Base-by-base conservation (phyloP, 2,888 invertebrate genomes). In the Meteorus colon region DNA sequence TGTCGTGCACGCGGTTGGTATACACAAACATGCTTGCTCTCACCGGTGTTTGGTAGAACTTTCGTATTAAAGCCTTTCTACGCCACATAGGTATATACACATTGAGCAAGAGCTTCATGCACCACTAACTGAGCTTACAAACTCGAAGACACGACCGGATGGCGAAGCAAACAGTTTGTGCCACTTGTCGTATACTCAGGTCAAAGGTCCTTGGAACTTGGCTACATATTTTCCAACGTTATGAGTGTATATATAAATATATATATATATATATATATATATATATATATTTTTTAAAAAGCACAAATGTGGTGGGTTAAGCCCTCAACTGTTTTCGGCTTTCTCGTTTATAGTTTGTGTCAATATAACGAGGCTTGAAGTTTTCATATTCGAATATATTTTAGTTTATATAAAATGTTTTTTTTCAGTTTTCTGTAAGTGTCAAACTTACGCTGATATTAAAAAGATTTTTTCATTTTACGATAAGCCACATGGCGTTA, bases 181-280 rank as follows among this genome's bases (percentile, higher is more conserved):
- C 62, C 66, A 75, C 75, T 79, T 73, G 65, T 37, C 24, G 37
- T 37, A 71, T 65, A 66, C 73, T 74, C 74, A 48, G 77, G 69
- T 76, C 75, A 78, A 80, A 78, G 76, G 68, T 77, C 70, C 75
- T 59, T 66, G 62, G 67, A 74, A 73, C 67, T 69, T 63, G 55
- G 51, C 65, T 69, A 62, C 45, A 75, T 69, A 65, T 73, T 63
- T 72, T 48, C 14, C 60, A 70, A 70, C 31, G n/a, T 29, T 67
- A 45, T 27, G 16, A 31, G 55, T 55, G 31, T 34, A 69, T 31
- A 55, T 31, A 55, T 34, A 16, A 69, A 69, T 37, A 68, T 51
- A 68, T 63, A 63, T 63, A 31, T 63, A 63, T 41, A 41, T 34
- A 34, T 34, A 34, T 34, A 34, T 34, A 34, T 34, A 34, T 34